These are phyloP conservation scores for Oligia strigilis DNA, from an alignment of 2,888 invertebrate genomes.

Conservation along the genomic window DNA sequence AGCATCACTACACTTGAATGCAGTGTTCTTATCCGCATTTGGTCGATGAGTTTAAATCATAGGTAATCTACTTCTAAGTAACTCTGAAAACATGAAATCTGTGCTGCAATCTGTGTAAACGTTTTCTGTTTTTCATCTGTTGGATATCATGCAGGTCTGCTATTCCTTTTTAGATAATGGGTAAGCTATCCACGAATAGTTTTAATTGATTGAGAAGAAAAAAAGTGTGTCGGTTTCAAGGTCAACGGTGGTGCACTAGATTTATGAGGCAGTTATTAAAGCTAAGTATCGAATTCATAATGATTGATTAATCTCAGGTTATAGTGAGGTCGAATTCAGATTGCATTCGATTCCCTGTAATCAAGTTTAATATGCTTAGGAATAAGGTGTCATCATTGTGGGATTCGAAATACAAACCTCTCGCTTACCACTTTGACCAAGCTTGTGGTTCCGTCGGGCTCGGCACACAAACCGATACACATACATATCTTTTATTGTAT, in stretches of 20 bases:
- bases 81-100: too few relatives aligned
- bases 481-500: slow-evolving; percentile 14
- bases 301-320: background rate
- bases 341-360: background rate
- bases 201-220: too few relatives aligned
- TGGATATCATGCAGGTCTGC: background rate
- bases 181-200: too few relatives aligned
- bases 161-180: too few relatives aligned
- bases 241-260: too few relatives aligned
- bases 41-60: slow-evolving; percentile 6
- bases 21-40: background rate
- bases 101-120: too few relatives aligned
- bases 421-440: background rate
- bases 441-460: background rate
- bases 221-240: too few relatives aligned
- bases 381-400: too few relatives aligned
- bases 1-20: background rate
- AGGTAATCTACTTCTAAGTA: background rate
- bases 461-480: slow-evolving; percentile 21
- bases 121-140: too few relatives aligned
- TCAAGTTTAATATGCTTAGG: too few relatives aligned
- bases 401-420: too few relatives aligned
- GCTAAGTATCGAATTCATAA: background rate
- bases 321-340: background rate
- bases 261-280: background rate